Evolutionary conservation across 1,140 invertebrate genomes (phyloP), one percentile per base, ranked within the genome.

Genomic region (Diprion similis): DNA sequence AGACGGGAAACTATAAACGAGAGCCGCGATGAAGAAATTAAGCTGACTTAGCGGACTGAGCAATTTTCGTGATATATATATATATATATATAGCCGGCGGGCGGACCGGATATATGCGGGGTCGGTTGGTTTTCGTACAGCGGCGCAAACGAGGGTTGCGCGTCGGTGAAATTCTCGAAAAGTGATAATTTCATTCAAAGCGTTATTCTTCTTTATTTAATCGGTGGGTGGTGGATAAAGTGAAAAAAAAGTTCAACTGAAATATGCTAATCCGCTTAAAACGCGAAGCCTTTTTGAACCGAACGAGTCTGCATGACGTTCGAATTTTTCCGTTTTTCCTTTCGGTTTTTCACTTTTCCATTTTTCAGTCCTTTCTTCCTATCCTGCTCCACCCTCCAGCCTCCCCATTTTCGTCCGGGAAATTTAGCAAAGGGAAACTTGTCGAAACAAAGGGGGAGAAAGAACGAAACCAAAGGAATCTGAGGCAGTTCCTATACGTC

Each of bases 391-490:
- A 7, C 13, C 6, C 13, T 3, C 59, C 8, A 64, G 13, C 17
- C 17, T 4, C 1, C 59, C 13, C 59, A 7, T 64, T 64, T 64
- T 64, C 8, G 1, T 7, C 59, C 59, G 13, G 13, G 59, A 64
- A 15, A 15, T 18, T 4, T 7, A 6, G 17, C 17, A 68, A 19
- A 18, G 15, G 13, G 8, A 68, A 18, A 68, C 37, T 68, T 13
- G 11, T 59, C 51, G 70, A 70, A 70, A 37, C 66, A 37, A 68
- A 10, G 51, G 70, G 48, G 24, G 72, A n/a, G 69, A 70, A 78
- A 70, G 66, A 24, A 46, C 47, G 8, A 17, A 46, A 70, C 46
- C 69, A 46, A 48, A 70, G 46, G 69, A 70, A 70, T 70, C 46
- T 13, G n/a, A 68, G 19, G 19, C 69, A 46, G 46, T 70, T 70